Base-by-base conservation (phyloP, 2,113 vertebrate genomes). In the Oriolus oriolus region DNA sequence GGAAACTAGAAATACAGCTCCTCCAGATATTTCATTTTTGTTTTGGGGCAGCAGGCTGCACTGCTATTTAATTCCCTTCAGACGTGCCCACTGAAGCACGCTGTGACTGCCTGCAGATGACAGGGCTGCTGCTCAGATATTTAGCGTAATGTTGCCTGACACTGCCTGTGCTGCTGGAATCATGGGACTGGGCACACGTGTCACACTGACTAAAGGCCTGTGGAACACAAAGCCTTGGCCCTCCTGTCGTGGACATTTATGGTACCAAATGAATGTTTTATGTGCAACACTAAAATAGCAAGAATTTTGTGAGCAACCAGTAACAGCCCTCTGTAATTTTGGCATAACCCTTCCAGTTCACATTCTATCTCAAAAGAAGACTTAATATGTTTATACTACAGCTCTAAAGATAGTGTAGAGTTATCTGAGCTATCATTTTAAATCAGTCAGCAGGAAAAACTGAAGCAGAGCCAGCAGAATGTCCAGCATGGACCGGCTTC, bases 241-340 rank as follows among this genome's bases (percentile, higher is more conserved):
- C 78, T 76, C 31, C 74, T 37, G 63, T 11, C 87, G 63, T 1
- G 18, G 19, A 83, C 87, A 47, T 89, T 93, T 80, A 85, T 44
- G 54, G 87, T 50, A 61, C 63, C 83, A 70, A 84, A 80, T 82
- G 41, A 96, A 26, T 80, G 74, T 85, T 95, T 91, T 35, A 88
- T 13, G 50, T 39, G 45, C 12, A 22, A 50, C n/a, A 80, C 71
- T 52, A 90, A 94, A 92, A 96, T 31, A 92, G 89, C 18, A 88
- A 88, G 45, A 7, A 69, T 77, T 90, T 33, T 35, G 66, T 31
- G 9, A 65, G 75, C 50, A 56, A 83, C 35, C 54, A 95, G 42
- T 18, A 65, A 73, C 54, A 73, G 37, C 31, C 30, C 57, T 39
- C 82, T 20, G 50, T 30, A 42, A 61, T 69, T 89, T 22, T 83